Evolutionary conservation across 2,113 vertebrate species (phyloP).

Genomic region (Bubo bubo): DNA sequence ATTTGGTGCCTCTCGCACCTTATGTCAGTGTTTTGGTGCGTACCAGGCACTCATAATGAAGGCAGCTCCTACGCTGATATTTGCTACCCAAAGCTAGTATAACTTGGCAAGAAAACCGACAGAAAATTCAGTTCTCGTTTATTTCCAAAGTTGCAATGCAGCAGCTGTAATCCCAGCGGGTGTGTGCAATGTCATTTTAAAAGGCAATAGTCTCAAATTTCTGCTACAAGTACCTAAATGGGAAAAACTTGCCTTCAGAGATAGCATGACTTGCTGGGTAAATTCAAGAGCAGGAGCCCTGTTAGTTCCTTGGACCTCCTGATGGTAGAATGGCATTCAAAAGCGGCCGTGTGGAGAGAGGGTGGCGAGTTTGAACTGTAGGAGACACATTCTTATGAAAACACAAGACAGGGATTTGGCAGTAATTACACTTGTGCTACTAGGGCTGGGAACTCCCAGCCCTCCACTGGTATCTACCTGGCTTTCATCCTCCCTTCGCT

Average conservation of each 20-base stretch:
- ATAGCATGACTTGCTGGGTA: not conserved
- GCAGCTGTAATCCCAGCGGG: not conserved
- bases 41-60: not conserved
- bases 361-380: not conserved
- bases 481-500: not conserved
- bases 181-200: not conserved
- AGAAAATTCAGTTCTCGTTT: not conserved
- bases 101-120: not conserved
- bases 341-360: not conserved
- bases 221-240: not conserved
- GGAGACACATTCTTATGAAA: not conserved
- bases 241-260: not conserved
- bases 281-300: not conserved
- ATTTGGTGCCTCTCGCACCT: not conserved
- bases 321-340: not conserved
- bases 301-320: not conserved
- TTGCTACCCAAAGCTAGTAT: not conserved
- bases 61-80: not conserved
- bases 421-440: not conserved
- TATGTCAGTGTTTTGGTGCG: accelerated
- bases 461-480: not conserved
- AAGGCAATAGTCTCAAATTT: not conserved
- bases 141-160: not conserved
- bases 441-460: not conserved
- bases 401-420: not conserved